Evolutionary conservation across 2,888 invertebrate species (phyloP), one percentile per base, ranked within the genome.

Genomic region (Cephus spinipes): DNA sequence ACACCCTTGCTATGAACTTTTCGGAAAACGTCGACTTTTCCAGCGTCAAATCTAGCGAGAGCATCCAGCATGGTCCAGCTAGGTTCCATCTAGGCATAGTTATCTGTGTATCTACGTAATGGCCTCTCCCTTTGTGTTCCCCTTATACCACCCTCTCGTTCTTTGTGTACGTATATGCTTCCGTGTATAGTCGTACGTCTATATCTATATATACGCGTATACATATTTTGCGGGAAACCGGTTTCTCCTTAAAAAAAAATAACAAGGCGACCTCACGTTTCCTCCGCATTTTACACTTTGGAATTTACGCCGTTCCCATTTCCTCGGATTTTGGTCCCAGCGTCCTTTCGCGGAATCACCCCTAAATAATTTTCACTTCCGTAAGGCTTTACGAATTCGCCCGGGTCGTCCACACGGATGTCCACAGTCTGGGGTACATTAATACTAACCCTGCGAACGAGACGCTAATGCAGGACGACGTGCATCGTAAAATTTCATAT

Each of bases 211-310:
- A 69, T 68, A 15, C n/a, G 36, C 23, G 34, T 30, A 68, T 69
- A 12, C 55, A 74, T 55, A 68, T 89, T 89, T 89, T 84, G 89
- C 89, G 85, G 88, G 89, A 88, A 89, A 89, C 89, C 89, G 89
- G 89, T 89, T 89, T 87, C 83, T n/a, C n/a, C 35, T 12, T 30
- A 15, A 69, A 69, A 71, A 76, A 81, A 88, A 89, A 89, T 89
- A 87, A 88, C 86, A 83, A 84, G 85, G 82, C 85, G 81, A 79
- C 83, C 80, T 85, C 83, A 83, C 81, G 83, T 86, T 86, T 82
- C 81, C 86, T 84, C 82, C 84, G 80, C 82, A 1, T 55, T 55
- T 55, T 55, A 55, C 55, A 23, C 55, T 55, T 55, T 15, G 55
- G 55, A 23, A 55, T 55, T 55, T 55, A 55, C 23, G 55, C 9